Base-by-base conservation (phyloP, 2,113 vertebrate species). In the Peromyscus maniculatus region DNA sequence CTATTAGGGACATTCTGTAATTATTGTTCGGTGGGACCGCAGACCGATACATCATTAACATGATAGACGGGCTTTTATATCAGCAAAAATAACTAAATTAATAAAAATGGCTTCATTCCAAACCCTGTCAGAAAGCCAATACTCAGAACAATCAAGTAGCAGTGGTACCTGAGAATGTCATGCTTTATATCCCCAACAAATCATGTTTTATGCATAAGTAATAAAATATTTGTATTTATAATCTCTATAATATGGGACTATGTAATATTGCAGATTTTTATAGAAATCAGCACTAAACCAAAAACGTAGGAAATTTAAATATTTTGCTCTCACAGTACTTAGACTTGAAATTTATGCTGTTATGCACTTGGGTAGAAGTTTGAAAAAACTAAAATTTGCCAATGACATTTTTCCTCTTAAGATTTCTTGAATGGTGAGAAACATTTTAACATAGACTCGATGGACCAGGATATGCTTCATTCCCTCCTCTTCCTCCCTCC, bases 81-180 rank as follows among this genome's bases (percentile, higher is more conserved):
- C 99, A 99, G 99, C 98, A 99, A 99, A 99, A 99, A 99, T 99
- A 99, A 99, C 98, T 99, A 99, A 99, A 99, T 99, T 99, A 99
- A 99, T 99, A 99, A 99, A 99, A 99, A 99, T 99, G 99, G 99
- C 99, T 99, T 99, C 98, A 99, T 99, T 99, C 98, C 99, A 99
- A 99, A 98, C 95, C 96, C 98, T 99, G 99, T 99, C 99, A 99
- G 98, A 99, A 99, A 99, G 98, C 98, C 99, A 99, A 99, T 99
- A 99, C 97, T 98, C 36, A 91, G 98, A 99, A 98, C 99, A 99
- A 98, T 98, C 98, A 98, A 98, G 97, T 97, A 98, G 97, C 98
- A 98, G 97, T 98, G 98, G 98, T 98, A 99, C 98, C 98, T 98
- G 96, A 98, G 98, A 98, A 97, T 96, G 94, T 78, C 96, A 89